A percentile compares a stretch with the other conserved stretches of the same genome.
phyloP scores from a whole-genome alignment of 2,888 invertebrate species.

The Nemotelus nigrinus region DNA sequence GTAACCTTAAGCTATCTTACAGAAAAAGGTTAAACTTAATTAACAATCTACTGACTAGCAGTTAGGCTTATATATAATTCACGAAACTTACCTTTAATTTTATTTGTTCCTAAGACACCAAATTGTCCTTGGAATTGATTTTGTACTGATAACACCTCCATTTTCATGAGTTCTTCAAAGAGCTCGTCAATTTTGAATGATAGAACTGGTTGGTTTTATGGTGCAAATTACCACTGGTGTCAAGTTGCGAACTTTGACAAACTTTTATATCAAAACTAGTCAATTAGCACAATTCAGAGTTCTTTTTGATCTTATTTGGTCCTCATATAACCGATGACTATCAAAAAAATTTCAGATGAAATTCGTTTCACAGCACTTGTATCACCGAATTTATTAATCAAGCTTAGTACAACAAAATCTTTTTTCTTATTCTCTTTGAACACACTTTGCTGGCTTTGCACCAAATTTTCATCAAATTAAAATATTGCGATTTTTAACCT shows the following conservation, averaged over 20 bases:
- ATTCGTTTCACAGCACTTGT: slow-evolving; percentile 54
- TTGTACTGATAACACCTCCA: slow-evolving; percentile 84
- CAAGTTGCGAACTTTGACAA: too few species aligned
- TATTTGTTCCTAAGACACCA: slow-evolving; percentile 67
- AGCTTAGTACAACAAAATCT: too few species aligned
- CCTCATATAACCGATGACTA: not conserved
- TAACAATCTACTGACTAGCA: not conserved
- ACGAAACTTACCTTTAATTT: slow-evolving; percentile 74
- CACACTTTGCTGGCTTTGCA: too few species aligned
- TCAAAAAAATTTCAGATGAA: not conserved
- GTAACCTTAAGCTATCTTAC: not conserved
- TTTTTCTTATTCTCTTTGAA: too few species aligned
- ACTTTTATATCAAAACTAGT: not conserved
- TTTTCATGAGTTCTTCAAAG: slow-evolving; percentile 67
- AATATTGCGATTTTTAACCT: too few species aligned
- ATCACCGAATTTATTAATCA: slow-evolving; percentile 50
- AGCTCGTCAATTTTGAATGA: slow-evolving; percentile 59
- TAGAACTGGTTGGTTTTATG: not conserved
- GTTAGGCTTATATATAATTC: not conserved
- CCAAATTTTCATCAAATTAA: too few species aligned
- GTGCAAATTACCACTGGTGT: too few species aligned
- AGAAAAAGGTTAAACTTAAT: too few species aligned
- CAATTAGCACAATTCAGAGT: not conserved
- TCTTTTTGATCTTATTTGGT: slow-evolving; percentile 3
- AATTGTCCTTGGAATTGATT: slow-evolving; percentile 81